Percentiles rank a stretch among this genome's conserved stretches.
Evolutionary conservation across 2,888 invertebrate species (phyloP).

Genomic region (Helicoverpa assulta): DNA sequence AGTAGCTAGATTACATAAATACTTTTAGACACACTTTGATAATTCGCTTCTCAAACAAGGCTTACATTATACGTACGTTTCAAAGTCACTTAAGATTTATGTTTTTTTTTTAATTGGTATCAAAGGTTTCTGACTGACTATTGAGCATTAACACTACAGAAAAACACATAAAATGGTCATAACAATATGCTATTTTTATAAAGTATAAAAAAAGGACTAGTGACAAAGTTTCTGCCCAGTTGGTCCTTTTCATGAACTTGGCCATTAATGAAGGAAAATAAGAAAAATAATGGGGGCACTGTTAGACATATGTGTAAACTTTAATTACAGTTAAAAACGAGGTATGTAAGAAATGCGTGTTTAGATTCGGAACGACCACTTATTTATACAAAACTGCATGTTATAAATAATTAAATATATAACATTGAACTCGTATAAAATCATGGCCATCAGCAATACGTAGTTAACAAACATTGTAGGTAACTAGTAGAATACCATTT

Average conservation of each 20-base stretch:
- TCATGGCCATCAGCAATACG: background rate
- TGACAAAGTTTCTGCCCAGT: too few species aligned
- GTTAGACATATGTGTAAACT: too few species aligned
- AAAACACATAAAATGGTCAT: background rate
- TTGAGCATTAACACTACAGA: background rate
- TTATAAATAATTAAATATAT: background rate
- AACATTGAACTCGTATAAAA: conserved; percentile 1
- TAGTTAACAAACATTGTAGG: background rate
- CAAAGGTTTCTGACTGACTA: background rate
- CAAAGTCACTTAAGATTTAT: conserved; percentile 1
- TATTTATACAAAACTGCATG: background rate
- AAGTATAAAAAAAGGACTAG: too few species aligned
- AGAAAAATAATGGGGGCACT: too few species aligned
- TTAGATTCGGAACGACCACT: background rate
- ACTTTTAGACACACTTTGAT: conserved; percentile 24
- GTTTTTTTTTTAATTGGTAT: conserved; percentile 2
- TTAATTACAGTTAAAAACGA: too few species aligned
- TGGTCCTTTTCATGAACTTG: too few species aligned
- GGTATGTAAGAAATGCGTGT: background rate
- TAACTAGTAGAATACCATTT: too few species aligned
- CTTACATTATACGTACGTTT: background rate
- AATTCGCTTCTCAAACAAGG: conserved; percentile 16
- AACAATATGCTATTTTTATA: too few species aligned
- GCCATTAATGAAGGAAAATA: too few species aligned
- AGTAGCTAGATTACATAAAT: conserved; percentile 26